Percentiles rank a stretch among this genome's conserved stretches.
Conservation (phyloP, 92 coral and sea anemone species). For the Heteractis magnifica region DNA sequence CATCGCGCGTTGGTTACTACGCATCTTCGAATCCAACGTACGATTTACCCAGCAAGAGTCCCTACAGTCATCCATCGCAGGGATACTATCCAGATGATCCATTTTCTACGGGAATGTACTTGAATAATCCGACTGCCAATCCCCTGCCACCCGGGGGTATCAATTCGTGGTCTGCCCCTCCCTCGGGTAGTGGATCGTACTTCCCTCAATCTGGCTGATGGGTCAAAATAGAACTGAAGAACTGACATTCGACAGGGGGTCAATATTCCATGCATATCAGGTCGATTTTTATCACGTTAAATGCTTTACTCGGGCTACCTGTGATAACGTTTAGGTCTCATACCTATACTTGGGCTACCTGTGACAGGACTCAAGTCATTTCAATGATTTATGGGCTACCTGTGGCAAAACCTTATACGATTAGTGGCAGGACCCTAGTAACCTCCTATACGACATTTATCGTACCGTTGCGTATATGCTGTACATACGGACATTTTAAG, state of each 20-base stretch:
- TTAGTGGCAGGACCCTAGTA: no score
- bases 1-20: conserved; percentile 27
- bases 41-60: conserved; percentile 20
- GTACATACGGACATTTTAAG: conserved; percentile 4
- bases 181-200: conserved; percentile 19
- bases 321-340: not conserved
- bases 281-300: no score
- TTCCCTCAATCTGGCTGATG: conserved; percentile 25
- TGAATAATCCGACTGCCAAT: conserved; percentile 8
- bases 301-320: not conserved
- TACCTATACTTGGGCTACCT: not conserved
- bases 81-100: conserved; percentile 35
- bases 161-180: conserved; percentile 27
- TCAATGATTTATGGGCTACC: not conserved
- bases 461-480: not conserved
- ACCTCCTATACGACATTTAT: not conserved
- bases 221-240: conserved; percentile 30
- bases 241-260: not conserved
- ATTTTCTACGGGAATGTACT: conserved; percentile 29
- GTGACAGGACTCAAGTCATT: not conserved
- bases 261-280: not conserved
- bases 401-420: not conserved
- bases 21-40: conserved; percentile 18
- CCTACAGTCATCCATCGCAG: conserved; percentile 30
- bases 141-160: conserved; percentile 27